Percentiles rank a stretch among this genome's conserved stretches.
phyloP scores from a whole-genome alignment of 2,888 invertebrate species.

The Alcis repandata region DNA sequence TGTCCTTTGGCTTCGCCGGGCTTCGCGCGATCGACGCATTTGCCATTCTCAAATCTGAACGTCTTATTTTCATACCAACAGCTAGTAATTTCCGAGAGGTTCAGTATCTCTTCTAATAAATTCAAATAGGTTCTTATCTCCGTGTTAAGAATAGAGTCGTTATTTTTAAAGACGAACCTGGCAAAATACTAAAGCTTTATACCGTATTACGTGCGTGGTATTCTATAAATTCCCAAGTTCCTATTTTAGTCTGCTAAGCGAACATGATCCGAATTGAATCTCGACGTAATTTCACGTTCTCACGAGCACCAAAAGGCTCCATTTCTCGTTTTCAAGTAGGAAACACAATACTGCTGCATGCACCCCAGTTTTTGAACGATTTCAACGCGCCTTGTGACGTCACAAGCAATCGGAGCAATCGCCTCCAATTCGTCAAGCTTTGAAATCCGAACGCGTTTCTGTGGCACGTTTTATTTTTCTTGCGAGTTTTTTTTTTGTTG shows the following conservation, averaged over 20 bases:
- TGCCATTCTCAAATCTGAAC: no score
- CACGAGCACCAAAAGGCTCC: constrained; percentile 59
- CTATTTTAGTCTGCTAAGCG: constrained; percentile 8
- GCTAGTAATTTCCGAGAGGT: no score
- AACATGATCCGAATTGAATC: constrained; percentile 41
- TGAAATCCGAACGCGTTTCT: constrained; percentile 67
- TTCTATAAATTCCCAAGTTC: not conserved
- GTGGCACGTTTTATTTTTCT: constrained; percentile 56
- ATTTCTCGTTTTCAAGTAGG: constrained; percentile 46
- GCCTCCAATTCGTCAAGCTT: constrained; percentile 69
- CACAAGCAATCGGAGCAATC: constrained; percentile 62
- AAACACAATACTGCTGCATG: constrained; percentile 60
- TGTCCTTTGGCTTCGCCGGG: no score
- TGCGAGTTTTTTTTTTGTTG: constrained; percentile 37
- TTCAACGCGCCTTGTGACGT: constrained; percentile 49
- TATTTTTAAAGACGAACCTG: no score
- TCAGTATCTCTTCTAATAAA: no score
- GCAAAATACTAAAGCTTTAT: no score
- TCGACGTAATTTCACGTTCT: constrained; percentile 57
- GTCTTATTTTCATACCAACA: no score
- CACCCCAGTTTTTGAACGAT: constrained; percentile 60
- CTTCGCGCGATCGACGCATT: no score
- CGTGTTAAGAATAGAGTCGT: no score
- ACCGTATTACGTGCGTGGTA: not conserved
- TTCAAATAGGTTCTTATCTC: no score